Conservation (phyloP, 2,113 vertebrate genomes). For the Anarhynchus alexandrinus region DNA sequence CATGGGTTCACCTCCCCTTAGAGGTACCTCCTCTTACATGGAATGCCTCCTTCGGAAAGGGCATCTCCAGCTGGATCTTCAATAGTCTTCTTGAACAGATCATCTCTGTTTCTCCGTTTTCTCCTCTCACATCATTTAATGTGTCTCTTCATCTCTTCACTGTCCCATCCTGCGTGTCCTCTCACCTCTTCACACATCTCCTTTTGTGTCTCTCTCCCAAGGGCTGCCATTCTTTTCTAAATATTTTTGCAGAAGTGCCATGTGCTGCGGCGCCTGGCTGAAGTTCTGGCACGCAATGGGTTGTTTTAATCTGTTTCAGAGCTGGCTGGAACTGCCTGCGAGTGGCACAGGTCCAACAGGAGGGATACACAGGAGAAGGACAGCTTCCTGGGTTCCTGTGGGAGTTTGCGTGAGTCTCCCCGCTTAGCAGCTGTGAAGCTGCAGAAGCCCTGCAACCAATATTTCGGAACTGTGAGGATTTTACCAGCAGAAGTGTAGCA, state of each 20-base stretch:
- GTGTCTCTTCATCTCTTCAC: background rate
- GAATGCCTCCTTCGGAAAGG: background rate
- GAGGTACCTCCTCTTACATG: background rate
- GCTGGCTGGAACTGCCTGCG: background rate
- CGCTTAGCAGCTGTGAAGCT: background rate
- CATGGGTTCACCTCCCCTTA: background rate
- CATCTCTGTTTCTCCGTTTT: background rate
- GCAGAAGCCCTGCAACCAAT: background rate
- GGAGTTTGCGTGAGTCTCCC: background rate
- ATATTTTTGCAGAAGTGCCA: background rate
- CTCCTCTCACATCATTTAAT: background rate
- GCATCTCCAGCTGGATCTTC: background rate
- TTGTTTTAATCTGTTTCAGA: background rate
- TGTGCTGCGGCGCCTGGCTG: background rate
- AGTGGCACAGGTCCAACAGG: rapidly evolving
- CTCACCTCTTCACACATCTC: background rate
- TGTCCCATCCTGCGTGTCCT: background rate
- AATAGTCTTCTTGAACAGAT: background rate
- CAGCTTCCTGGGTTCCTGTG: background rate
- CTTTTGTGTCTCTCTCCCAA: background rate
- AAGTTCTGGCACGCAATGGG: background rate
- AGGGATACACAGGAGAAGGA: background rate
- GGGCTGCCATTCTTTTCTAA: background rate
- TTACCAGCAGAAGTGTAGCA: background rate
- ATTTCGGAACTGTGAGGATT: background rate